These are phyloP conservation scores for Bombus waltoni DNA, from an alignment of 1,140 invertebrate genomes.

Conservation along the genomic window DNA sequence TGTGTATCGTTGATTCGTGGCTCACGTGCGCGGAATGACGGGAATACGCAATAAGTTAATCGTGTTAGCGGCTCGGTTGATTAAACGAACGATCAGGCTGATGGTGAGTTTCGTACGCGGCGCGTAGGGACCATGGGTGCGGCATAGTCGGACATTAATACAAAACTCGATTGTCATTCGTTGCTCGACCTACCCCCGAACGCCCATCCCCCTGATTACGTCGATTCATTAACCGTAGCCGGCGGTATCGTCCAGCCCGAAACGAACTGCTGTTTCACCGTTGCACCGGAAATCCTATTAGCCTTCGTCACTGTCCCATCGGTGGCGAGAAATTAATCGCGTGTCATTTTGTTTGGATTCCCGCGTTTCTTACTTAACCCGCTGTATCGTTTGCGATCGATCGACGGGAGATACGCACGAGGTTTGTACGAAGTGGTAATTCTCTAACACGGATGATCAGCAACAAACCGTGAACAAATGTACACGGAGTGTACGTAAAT, in stretches of 20 bases:
- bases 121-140: conserved; percentile 60
- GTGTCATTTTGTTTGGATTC: background rate
- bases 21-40: conserved; percentile 55
- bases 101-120: conserved; percentile 47
- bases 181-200: conserved; percentile 49
- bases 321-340: background rate
- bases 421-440: no score
- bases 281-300: conserved; percentile 59
- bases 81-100: conserved; percentile 71
- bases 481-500: background rate
- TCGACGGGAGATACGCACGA: no score
- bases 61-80: conserved; percentile 67
- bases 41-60: conserved; percentile 71
- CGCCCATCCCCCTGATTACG: conserved; percentile 57
- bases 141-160: conserved; percentile 64
- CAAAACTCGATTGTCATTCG: conserved; percentile 72
- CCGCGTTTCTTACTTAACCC: conserved; percentile 1
- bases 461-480: background rate
- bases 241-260: conserved; percentile 17
- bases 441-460: no score
- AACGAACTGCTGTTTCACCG: conserved; percentile 47
- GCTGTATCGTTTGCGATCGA: no score
- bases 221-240: conserved; percentile 66
- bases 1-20: conserved; percentile 65
- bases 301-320: conserved; percentile 49